Evolutionary conservation across 2,797 vertebrate species (phyloP), one percentile per base, ranked within the genome.

Genomic region (Threskiornis aethiopicus): DNA sequence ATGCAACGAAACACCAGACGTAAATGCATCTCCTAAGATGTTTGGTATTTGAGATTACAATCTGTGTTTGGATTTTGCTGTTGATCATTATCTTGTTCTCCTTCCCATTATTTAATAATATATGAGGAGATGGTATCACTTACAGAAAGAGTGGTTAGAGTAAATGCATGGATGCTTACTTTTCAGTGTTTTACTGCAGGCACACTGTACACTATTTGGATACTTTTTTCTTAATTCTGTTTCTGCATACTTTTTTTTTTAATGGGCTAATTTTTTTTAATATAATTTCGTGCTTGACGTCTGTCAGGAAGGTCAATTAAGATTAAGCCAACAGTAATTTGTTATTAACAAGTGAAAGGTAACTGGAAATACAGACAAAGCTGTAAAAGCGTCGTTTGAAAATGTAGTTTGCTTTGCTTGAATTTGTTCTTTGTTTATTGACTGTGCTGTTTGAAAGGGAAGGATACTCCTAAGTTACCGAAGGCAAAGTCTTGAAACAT

Each of bases 91-190:
- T 94, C 89, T 72, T 95, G 91, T 95, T 93, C 95, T 94, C 66
- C 83, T 94, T 91, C 76, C 82, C 51, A 41, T 95, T 95, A 91
- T 84, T 95, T 93, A 97, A 95, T 96, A 95, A 95, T 95, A 72
- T 37, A 94, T 94, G 83, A 96, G 89, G 87, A 8, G 65, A 65
- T 84, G 79, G 54, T 92, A 90, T 95, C 39, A 0, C 57, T 96
- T 96, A 84, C 76, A 84, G 61, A 82, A 69, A 21, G 78, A 89
- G 65, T 29, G 49, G 41, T 26, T 59, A 55, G 69, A 58, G 71
- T n/a, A 26, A 33, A 75, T 37, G 57, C 44, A 33, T 3, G 26
- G 79, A n/a, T 25, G 61, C 42, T 41, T 69, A 31, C 44, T 79
- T 58, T 37, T 41, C 76, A 58, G 44, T 67, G 89, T 21, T 71